Base-by-base conservation (phyloP, 2,797 vertebrate species). In the Acrocephalus scirpaceus region DNA sequence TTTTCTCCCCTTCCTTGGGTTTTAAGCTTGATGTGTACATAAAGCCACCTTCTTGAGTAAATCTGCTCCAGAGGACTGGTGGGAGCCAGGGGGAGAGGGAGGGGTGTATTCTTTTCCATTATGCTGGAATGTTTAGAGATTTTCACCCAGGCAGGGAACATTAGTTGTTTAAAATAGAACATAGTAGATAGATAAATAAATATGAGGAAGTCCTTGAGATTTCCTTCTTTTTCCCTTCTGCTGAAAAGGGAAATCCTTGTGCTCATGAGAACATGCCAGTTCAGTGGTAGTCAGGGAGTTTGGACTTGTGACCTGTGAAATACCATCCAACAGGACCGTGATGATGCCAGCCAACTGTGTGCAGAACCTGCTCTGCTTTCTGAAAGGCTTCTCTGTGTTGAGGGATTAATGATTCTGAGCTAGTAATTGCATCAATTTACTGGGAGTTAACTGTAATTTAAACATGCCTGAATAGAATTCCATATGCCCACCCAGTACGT, bases 401-500 rank as follows among this genome's bases (percentile, higher is more conserved):
- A 71, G 64, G 14, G 47, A 88, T 91, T 88, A 93, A 69, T 57
- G 47, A 87, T 56, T 83, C 77, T 61, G 34, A 88, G 82, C 44
- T 66, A 70, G 47, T 90, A 93, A 90, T 70, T 86, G 42, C 70
- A 86, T 91, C 87, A 77, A 60, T 92, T 92, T 82, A 85, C 53
- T 90, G 53, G 60, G 44, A 88, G 38, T 91, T 93, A 86, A 53
- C 65, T 86, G 54, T 92, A 94, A 86, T 92, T 96, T 94, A 76
- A 94, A 73, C 50, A 74, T 38, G 50, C 51, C 44, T 90, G 71
- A 83, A 45, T 62, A 67, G 71, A 75, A 94, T 90, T 92, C 54
- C 57, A 69, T 30, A 29, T 64, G 65, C 50, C 61, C 45, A 61
- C 29, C 16, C 0, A 0, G 8, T 64, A 60, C 5, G 7, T 36